Conservation (phyloP, 2,113 vertebrate species). For the Rhinoderma darwinii region DNA sequence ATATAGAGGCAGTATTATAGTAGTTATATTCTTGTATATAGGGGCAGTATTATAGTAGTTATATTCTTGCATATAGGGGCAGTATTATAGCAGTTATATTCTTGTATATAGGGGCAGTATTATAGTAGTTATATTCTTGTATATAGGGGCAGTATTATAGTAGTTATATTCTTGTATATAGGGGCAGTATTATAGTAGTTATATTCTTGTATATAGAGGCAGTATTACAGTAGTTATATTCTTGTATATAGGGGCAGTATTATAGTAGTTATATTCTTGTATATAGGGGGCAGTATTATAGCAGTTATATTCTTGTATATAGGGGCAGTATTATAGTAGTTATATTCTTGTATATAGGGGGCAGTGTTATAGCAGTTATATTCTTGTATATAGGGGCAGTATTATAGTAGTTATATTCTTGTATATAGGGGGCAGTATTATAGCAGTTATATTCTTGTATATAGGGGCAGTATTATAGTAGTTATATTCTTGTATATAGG, state of each 20-base stretch:
- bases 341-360: conserved; percentile 2
- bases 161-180: not conserved
- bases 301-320: not conserved
- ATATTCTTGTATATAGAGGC: too few species aligned
- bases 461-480: not conserved
- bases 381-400: not conserved
- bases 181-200: too few species aligned
- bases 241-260: not conserved
- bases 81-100: too few species aligned
- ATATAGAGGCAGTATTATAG: too few species aligned
- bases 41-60: too few species aligned
- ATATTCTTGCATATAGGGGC: too few species aligned
- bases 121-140: not conserved
- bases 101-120: too few species aligned
- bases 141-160: not conserved
- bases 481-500: not conserved
- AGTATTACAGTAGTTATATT: conserved; percentile 6
- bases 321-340: conserved; percentile 1
- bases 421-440: not conserved
- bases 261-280: conserved; percentile 2
- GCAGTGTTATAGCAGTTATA: conserved; percentile 2
- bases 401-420: conserved; percentile 3
- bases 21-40: too few species aligned
- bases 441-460: conserved; percentile 2
- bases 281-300: conserved; percentile 4